Percentiles rank a stretch among this genome's conserved stretches.
phyloP scores from a whole-genome alignment of 2,888 invertebrate genomes.

The Cremastobaeus sp. region DNA sequence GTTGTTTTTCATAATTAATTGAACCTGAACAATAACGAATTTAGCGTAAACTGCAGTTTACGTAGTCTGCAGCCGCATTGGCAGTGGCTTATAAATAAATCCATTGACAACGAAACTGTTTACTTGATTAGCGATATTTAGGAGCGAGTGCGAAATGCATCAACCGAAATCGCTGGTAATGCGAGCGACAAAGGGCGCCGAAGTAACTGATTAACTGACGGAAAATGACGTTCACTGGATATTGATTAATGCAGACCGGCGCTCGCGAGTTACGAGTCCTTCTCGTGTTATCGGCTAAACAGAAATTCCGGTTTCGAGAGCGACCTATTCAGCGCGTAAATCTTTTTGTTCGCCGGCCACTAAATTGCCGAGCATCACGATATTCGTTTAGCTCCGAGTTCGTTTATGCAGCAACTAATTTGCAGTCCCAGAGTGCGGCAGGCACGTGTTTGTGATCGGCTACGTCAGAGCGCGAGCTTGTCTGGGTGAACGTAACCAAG shows the following conservation, averaged over 20 bases:
- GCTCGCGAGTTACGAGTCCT: slow-evolving; percentile 27
- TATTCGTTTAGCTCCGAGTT: slow-evolving; percentile 14
- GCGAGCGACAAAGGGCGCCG: slow-evolving; percentile 3
- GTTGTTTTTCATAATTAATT: too few relatives aligned
- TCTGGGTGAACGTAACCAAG: too few relatives aligned
- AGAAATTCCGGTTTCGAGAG: slow-evolving; percentile 36
- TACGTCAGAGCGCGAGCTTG: too few relatives aligned
- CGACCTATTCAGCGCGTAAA: slow-evolving; percentile 21
- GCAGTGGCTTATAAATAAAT: too few relatives aligned
- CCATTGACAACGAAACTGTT: too few relatives aligned
- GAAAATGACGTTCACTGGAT: slow-evolving; percentile 39
- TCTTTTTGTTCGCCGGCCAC: slow-evolving; percentile 19
- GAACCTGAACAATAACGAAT: too few relatives aligned
- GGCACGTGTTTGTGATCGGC: too few relatives aligned
- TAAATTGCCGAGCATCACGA: slow-evolving; percentile 25
- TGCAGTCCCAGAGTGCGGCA: background rate
- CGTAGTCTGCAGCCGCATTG: too few relatives aligned
- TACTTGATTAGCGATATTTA: too few relatives aligned
- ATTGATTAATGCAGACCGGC: slow-evolving; percentile 35
- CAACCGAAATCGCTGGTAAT: background rate
- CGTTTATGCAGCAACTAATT: slow-evolving; percentile 18
- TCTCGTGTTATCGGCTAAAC: slow-evolving; percentile 38
- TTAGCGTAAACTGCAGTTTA: too few relatives aligned
- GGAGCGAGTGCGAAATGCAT: too few relatives aligned
- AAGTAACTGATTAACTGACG: slow-evolving; percentile 25